phyloP scores from a whole-genome alignment of 2,888 invertebrate species.

The Melanophora roralis region DNA sequence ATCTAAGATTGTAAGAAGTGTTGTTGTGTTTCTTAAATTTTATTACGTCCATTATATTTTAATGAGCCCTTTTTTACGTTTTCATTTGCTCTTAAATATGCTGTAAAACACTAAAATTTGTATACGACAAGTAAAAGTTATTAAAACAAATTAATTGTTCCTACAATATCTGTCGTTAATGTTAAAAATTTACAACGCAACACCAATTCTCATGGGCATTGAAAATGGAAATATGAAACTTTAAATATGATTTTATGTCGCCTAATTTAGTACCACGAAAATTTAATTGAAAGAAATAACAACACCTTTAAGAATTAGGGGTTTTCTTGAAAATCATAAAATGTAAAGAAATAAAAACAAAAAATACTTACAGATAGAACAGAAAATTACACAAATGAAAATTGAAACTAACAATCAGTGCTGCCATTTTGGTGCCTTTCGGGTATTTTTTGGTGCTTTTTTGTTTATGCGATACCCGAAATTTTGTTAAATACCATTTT shows the following conservation, averaged over 20 bases:
- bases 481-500: no score
- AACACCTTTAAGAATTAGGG: slow-evolving; percentile 39
- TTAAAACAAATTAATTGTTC: slow-evolving; percentile 57
- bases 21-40: neutral
- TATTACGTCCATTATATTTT: slow-evolving; percentile 14
- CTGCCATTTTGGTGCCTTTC: no score
- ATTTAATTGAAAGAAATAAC: slow-evolving; percentile 55
- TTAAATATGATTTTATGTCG: slow-evolving; percentile 46
- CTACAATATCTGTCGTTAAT: slow-evolving; percentile 6
- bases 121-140: slow-evolving; percentile 55
- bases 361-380: neutral
- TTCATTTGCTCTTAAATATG: slow-evolving; percentile 34
- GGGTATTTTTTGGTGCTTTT: no score
- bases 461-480: no score
- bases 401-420: slow-evolving; percentile 34
- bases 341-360: neutral
- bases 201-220: slow-evolving; percentile 31
- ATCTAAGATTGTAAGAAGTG: no score
- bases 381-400: slow-evolving; percentile 22
- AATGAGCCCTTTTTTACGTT: slow-evolving; percentile 30
- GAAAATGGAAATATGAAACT: slow-evolving; percentile 38
- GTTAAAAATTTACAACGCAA: slow-evolving; percentile 45
- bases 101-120: slow-evolving; percentile 45
- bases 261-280: slow-evolving; percentile 43
- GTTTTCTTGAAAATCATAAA: neutral